Percentiles rank a stretch among this genome's conserved stretches.
phyloP scores from a whole-genome alignment of 2,888 invertebrate species.

The Heliconius erato region DNA sequence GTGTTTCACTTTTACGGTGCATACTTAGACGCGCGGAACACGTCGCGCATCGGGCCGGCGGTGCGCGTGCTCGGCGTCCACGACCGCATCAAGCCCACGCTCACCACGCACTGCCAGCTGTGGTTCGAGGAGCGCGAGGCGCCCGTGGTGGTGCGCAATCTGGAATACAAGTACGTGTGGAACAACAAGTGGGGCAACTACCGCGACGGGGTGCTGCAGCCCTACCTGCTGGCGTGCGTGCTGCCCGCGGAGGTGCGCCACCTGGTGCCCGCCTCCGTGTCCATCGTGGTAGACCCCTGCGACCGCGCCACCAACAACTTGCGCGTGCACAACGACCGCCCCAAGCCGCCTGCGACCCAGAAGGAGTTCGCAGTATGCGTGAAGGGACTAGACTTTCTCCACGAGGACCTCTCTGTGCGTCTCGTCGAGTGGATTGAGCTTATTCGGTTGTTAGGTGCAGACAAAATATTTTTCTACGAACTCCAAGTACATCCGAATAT shows the following conservation, averaged over 20 bases:
- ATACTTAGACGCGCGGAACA: slow-evolving; percentile 92
- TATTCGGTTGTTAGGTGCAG: slow-evolving; percentile 93
- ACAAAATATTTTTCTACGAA: slow-evolving; percentile 96
- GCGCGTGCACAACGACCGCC: slow-evolving; percentile 92
- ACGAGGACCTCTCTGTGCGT: slow-evolving; percentile 95
- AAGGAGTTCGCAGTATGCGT: slow-evolving; percentile 96
- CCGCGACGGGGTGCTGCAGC: slow-evolving; percentile 95
- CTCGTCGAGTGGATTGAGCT: slow-evolving; percentile 98
- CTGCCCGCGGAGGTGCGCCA: slow-evolving; percentile 91
- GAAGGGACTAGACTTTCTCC: slow-evolving; percentile 96
- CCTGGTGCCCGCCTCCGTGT: slow-evolving; percentile 92
- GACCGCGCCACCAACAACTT: slow-evolving; percentile 94
- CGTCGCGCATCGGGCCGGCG: slow-evolving; percentile 92
- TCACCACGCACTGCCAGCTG: slow-evolving; percentile 93
- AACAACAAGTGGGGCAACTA: slow-evolving; percentile 97
- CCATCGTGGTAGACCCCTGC: slow-evolving; percentile 93
- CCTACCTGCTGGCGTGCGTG: slow-evolving; percentile 95
- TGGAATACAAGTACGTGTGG: slow-evolving; percentile 98
- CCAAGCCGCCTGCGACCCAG: slow-evolving; percentile 82
- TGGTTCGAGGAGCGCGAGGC: slow-evolving; percentile 95
- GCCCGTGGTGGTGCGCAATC: slow-evolving; percentile 92
- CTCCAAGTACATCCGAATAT: slow-evolving; percentile 97
- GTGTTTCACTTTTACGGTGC: slow-evolving; percentile 96
- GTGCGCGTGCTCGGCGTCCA: slow-evolving; percentile 95
- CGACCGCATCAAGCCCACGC: slow-evolving; percentile 93